Evolutionary conservation across 2,113 vertebrate genomes (phyloP).

Genomic region (Brachypteracias leptosomus): DNA sequence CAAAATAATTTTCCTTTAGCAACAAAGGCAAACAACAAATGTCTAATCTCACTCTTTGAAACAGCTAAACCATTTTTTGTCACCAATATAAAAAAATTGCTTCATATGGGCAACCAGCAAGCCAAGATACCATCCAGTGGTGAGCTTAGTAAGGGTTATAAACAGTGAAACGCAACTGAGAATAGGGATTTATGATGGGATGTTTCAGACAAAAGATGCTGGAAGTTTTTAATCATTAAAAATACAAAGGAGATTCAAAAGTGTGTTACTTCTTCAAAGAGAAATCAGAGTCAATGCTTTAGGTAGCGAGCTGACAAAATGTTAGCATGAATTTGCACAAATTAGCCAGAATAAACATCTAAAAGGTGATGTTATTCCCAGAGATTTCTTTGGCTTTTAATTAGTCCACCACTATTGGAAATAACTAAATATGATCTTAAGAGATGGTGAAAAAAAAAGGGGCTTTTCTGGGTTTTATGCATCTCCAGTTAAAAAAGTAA

Average conservation of each 20-base stretch:
- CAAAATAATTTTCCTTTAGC: neutral
- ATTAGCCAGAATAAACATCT: neutral
- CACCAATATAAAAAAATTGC: neutral
- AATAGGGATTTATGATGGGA: neutral
- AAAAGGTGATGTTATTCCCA: neutral
- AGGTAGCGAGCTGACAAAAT: neutral
- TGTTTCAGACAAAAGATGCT: neutral
- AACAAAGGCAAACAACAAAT: neutral
- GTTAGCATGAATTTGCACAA: constrained; percentile 6
- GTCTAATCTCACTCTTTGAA: neutral
- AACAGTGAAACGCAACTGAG: neutral
- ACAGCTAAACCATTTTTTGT: neutral
- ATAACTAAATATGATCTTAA: neutral
- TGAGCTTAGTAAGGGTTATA: neutral
- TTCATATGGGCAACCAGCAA: neutral
- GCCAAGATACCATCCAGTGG: neutral
- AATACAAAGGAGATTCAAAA: neutral
- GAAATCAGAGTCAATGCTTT: neutral
- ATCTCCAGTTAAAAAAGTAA: neutral
- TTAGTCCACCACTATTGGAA: neutral
- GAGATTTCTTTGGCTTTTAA: constrained; percentile 7
- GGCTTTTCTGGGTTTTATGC: neutral
- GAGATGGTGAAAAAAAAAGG: neutral
- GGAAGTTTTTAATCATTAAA: neutral
- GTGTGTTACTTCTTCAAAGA: neutral